Evolutionary conservation across 2,797 vertebrate species (phyloP).

Genomic region (Echeneis naucrates): DNA sequence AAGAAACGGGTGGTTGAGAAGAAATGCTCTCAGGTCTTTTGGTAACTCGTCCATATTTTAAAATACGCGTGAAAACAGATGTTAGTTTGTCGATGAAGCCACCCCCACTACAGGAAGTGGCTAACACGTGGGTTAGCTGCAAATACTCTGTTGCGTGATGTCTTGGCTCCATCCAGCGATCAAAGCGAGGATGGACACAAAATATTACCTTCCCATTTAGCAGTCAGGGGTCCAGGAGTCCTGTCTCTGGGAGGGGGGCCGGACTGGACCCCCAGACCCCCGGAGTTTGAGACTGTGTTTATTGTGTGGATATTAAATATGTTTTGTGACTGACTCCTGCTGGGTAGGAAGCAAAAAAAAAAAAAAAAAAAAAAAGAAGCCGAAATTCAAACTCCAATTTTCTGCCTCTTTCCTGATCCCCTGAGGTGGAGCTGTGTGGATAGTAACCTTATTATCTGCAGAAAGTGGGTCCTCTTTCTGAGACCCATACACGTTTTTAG

Average conservation of each 20-base stretch:
- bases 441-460: accelerated
- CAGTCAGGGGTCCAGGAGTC: too few species aligned
- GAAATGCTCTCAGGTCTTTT: slow-evolving; percentile 76
- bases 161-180: slow-evolving; percentile 42
- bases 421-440: too few species aligned
- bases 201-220: not conserved
- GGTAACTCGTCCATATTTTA: slow-evolving; percentile 80
- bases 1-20: slow-evolving; percentile 79
- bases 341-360: too few species aligned
- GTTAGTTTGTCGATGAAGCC: not conserved
- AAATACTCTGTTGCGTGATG: not conserved
- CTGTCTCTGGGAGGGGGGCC: too few species aligned
- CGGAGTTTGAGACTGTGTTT: too few species aligned
- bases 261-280: too few species aligned
- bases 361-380: too few species aligned
- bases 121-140: slow-evolving; percentile 58
- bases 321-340: too few species aligned
- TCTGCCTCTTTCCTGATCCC: too few species aligned
- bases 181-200: slow-evolving; percentile 8
- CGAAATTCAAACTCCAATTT: too few species aligned
- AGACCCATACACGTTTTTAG: not conserved
- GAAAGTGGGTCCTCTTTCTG: slow-evolving; percentile 20
- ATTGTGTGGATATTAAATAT: too few species aligned
- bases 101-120: slow-evolving; percentile 31
- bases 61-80: slow-evolving; percentile 1